Percentiles rank a stretch among this genome's conserved stretches.
phyloP scores from a whole-genome alignment of 1,140 invertebrate genomes.

The Macrotrachela quadricornifera region DNA sequence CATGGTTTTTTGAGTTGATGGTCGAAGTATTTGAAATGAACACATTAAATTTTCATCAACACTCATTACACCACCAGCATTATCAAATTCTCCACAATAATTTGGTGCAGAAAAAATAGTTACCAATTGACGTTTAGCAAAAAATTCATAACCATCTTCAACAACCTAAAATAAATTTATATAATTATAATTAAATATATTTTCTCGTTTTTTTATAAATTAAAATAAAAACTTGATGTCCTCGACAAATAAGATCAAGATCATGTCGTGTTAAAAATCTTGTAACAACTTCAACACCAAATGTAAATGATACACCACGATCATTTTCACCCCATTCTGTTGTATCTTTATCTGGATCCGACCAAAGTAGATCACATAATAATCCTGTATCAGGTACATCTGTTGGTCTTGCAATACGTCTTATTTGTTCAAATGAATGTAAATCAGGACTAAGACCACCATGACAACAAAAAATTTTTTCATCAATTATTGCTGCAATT shows the following conservation, averaged over 20 bases:
- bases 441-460: conserved; percentile 60
- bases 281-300: conserved; percentile 72
- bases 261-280: conserved; percentile 79
- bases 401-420: conserved; percentile 71
- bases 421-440: conserved; percentile 43
- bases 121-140: too few species aligned
- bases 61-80: too few species aligned
- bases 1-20: too few species aligned
- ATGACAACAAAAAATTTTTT: conserved; percentile 69
- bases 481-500: conserved; percentile 71
- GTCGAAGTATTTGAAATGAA: too few species aligned
- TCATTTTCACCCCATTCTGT: conserved; percentile 87
- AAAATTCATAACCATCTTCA: too few species aligned
- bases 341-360: conserved; percentile 40
- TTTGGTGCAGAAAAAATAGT: too few species aligned
- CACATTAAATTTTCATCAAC: too few species aligned
- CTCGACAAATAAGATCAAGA: conserved; percentile 77
- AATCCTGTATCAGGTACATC: conserved; percentile 73
- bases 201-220: too few species aligned
- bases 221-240: conserved; percentile 83
- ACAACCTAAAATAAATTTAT: too few species aligned
- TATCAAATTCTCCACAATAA: too few species aligned
- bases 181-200: too few species aligned
- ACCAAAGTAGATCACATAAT: conserved; percentile 39
- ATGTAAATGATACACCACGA: conserved; percentile 81